Base-by-base conservation (phyloP, 2,113 vertebrate species). In the Alaudala cheleensis region DNA sequence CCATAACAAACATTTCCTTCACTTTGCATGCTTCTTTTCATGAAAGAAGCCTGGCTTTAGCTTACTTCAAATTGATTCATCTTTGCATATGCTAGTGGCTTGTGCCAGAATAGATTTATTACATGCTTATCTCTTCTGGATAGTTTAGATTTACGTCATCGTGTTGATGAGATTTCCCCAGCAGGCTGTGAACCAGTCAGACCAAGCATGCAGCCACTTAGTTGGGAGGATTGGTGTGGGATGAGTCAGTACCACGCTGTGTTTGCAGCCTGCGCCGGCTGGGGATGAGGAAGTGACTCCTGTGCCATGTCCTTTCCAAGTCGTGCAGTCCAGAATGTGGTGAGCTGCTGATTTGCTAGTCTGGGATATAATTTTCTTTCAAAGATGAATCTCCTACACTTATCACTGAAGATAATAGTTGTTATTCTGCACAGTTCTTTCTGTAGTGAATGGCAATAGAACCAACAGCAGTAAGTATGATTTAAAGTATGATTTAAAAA, bases 141-240 rank as follows among this genome's bases (percentile, higher is more conserved):
- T 94, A 94, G 91, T 97, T 93, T 95, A 85, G 91, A 83, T 83
- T 85, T 90, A 94, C 89, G 56, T 97, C 96, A 97, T 85, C 29
- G 42, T 49, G 47, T 39, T 65, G 71, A 89, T 74, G 83, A 65
- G 50, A 61, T 94, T 89, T 95, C 69, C 77, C 64, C 44, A 67
- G 39, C 61, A 51, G 83, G 45, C 76, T 45, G 61, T 17, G 69
- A 85, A 33, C 28, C n/a, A 78, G 33, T 80, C 44, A 82, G 81
- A 85, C 42, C 69, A 51, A 60, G 34, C 6, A 11, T 22, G 50
- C 47, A 81, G 65, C 51, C 44, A 29, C 60, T 67, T 57, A 13
- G 44, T 3, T 71, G 76, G 18, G 49, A 70, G 73, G 51, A 39
- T 29, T 47, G 40, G 20, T 5, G 21, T 29, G 44, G 65, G 29